Percentiles rank a stretch among this genome's conserved stretches.
Evolutionary conservation across 2,888 invertebrate genomes (phyloP).

Genomic region (Iselma pallidipennis): DNA sequence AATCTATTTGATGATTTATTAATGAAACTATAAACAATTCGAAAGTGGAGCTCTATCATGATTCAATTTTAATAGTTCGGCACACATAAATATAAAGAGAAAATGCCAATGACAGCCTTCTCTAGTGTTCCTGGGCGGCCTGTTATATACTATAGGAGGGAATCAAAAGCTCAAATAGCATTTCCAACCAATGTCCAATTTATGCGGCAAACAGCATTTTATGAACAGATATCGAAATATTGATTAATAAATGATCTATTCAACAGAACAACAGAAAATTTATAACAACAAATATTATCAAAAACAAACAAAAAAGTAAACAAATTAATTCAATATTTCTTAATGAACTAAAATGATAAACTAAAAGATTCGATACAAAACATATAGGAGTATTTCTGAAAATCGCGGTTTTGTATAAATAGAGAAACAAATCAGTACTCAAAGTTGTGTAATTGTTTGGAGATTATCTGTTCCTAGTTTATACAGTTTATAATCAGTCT

Average conservation of each 20-base stretch:
- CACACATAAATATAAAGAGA: background rate
- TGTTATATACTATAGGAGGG: background rate
- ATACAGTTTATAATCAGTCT: no score
- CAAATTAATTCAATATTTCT: background rate
- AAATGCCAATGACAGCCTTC: background rate
- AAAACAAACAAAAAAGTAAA: background rate
- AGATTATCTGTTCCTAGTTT: no score
- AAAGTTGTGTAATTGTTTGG: no score
- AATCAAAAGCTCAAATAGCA: background rate
- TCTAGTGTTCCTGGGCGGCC: background rate
- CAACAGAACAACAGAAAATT: background rate
- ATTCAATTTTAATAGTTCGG: background rate
- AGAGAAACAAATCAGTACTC: no score
- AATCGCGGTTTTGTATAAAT: no score
- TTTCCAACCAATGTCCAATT: background rate
- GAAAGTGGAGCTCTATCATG: background rate
- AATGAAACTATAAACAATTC: background rate
- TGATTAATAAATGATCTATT: background rate
- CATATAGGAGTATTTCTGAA: no score
- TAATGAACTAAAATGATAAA: background rate
- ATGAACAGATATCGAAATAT: background rate
- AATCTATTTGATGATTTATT: background rate
- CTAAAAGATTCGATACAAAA: background rate
- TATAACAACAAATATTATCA: background rate
- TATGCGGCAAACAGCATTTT: background rate